Percentiles rank a stretch among this genome's conserved stretches.
Conservation (phyloP, 2,113 vertebrate genomes). For the Tragelaphus strepsiceros region DNA sequence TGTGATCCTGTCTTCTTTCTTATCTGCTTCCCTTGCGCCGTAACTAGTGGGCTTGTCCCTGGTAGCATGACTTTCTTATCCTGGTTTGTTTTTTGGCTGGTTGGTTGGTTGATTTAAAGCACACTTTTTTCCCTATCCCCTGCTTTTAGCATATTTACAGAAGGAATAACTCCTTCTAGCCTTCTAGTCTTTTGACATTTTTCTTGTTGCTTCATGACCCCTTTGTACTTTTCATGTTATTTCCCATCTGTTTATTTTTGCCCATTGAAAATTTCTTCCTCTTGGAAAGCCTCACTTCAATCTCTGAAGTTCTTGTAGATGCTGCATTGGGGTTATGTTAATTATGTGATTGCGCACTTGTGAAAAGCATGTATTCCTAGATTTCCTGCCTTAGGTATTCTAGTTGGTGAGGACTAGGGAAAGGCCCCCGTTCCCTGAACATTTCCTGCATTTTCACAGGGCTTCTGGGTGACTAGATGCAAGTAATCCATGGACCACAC, state of each 20-base stretch:
- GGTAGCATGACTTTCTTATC: background rate
- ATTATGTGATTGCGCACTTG: background rate
- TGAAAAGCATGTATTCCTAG: background rate
- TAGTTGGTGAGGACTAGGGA: background rate
- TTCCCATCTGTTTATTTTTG: background rate
- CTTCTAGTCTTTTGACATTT: background rate
- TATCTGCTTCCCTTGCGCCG: background rate
- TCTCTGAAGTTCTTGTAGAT: background rate
- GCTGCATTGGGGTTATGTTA: background rate
- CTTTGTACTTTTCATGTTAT: background rate
- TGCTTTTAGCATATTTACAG: background rate
- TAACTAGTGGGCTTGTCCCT: background rate
- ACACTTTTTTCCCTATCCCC: rapidly evolving
- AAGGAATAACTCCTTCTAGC: background rate
- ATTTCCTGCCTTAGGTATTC: background rate
- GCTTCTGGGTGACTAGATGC: background rate
- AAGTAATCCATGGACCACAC: background rate
- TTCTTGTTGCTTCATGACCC: background rate
- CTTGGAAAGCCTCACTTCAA: background rate
- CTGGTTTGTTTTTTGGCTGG: background rate
- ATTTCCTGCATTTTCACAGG: background rate
- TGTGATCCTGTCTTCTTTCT: background rate
- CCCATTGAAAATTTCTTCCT: background rate
- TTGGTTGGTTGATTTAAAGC: background rate
- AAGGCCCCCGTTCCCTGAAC: background rate